Evolutionary conservation across 1,140 invertebrate species (phyloP).

Genomic region (Lasaia peninsularis): DNA sequence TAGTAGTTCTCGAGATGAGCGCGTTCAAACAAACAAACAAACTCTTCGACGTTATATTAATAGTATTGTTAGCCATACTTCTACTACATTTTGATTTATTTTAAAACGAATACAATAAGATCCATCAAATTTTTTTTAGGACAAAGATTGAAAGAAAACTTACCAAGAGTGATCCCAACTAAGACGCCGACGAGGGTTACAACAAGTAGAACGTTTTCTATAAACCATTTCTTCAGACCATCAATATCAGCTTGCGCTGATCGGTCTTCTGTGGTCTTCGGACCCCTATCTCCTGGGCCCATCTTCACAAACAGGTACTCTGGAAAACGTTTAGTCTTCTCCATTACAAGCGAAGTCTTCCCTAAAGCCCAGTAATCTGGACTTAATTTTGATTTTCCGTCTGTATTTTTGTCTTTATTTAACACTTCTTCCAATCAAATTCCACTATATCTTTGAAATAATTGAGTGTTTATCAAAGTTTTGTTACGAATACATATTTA

Average conservation of each 20-base stretch:
- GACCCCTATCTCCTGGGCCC: constrained; percentile 64
- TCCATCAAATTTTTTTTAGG: too few species aligned
- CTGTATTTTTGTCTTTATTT: constrained; percentile 15
- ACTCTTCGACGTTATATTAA: too few species aligned
- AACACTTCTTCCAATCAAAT: constrained; percentile 13
- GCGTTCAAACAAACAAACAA: too few species aligned
- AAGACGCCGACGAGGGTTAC: constrained; percentile 87
- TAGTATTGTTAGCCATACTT: too few species aligned
- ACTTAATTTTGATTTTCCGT: constrained; percentile 20
- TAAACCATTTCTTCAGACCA: constrained; percentile 82
- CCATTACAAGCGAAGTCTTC: constrained; percentile 59
- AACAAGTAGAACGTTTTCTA: constrained; percentile 87
- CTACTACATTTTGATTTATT: too few species aligned
- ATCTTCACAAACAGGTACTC: constrained; percentile 88
- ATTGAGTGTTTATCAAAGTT: neutral
- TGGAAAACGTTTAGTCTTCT: constrained; percentile 81
- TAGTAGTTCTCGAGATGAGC: too few species aligned
- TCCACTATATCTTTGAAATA: neutral
- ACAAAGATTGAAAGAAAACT: constrained; percentile 49
- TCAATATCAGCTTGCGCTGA: constrained; percentile 80
- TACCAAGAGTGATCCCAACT: constrained; percentile 85
- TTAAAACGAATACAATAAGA: too few species aligned
- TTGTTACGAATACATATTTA: neutral
- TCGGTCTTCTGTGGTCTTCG: constrained; percentile 77
- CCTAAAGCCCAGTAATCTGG: constrained; percentile 53